Conservation (phyloP, 2,888 invertebrate species). For the Drosophila yooni region DNA sequence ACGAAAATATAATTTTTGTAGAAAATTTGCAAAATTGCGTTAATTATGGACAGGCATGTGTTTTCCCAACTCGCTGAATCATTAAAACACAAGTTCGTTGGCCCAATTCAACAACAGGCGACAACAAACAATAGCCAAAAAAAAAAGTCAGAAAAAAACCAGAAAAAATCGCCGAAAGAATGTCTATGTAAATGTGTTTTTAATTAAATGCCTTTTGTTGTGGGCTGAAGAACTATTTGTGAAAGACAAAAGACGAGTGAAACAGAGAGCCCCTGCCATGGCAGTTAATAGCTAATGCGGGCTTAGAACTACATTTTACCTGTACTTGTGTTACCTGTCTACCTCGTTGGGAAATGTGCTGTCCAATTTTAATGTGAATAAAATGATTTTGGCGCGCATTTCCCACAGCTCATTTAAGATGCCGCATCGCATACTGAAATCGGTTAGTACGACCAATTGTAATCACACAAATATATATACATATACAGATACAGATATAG, state of each 20-base stretch:
- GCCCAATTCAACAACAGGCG: constrained; percentile 58
- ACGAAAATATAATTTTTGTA: not conserved
- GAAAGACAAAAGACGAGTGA: constrained; percentile 47
- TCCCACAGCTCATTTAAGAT: constrained; percentile 65
- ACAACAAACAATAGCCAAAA: constrained; percentile 51
- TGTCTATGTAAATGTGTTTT: constrained; percentile 73
- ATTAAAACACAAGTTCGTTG: constrained; percentile 66
- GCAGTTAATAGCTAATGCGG: constrained; percentile 39
- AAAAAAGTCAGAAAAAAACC: constrained; percentile 10
- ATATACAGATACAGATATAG: constrained; percentile 2
- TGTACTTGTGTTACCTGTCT: constrained; percentile 8
- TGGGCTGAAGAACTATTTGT: constrained; percentile 36
- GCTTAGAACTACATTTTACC: constrained; percentile 21
- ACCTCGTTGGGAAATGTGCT: constrained; percentile 24
- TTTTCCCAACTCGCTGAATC: constrained; percentile 46
- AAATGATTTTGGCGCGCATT: constrained; percentile 40
- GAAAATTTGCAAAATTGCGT: constrained; percentile 42
- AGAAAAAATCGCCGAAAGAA: constrained; percentile 40
- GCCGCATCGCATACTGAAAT: constrained; percentile 21
- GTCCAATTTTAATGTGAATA: constrained; percentile 39
- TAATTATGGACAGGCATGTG: constrained; percentile 36
- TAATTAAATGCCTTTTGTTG: constrained; percentile 75
- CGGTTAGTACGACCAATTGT: constrained; percentile 11
- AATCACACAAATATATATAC: constrained; percentile 14
- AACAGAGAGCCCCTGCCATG: not conserved